A percentile compares a stretch with the other conserved stretches of the same genome.
These are phyloP conservation scores for Sebastolobus alascanus DNA, from an alignment of 2,797 vertebrate genomes.

Conservation along the genomic window DNA sequence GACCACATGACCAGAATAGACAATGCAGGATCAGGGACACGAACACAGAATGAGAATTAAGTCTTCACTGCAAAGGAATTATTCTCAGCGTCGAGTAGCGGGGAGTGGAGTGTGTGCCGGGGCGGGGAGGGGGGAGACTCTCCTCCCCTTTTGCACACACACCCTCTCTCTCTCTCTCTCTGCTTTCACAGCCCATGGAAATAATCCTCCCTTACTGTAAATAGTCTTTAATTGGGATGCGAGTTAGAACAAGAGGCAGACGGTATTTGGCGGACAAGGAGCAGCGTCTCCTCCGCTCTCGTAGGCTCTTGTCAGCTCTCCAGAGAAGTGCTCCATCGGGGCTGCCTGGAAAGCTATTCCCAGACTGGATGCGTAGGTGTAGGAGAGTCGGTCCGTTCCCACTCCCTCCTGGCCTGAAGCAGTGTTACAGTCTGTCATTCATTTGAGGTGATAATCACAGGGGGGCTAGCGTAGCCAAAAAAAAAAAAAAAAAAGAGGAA, in stretches of 20 bases:
- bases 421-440: slow-evolving; percentile 63
- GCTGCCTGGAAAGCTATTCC: slow-evolving; percentile 64
- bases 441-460: slow-evolving; percentile 61
- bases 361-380: slow-evolving; percentile 61
- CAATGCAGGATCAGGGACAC: slow-evolving; percentile 74
- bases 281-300: slow-evolving; percentile 50
- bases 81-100: slow-evolving; percentile 65
- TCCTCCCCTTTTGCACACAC: slow-evolving; percentile 53
- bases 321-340: slow-evolving; percentile 60
- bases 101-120: slow-evolving; percentile 33
- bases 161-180: slow-evolving; percentile 30
- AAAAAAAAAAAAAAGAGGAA: slow-evolving; percentile 2
- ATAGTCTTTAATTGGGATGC: slow-evolving; percentile 67
- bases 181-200: slow-evolving; percentile 48
- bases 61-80: slow-evolving; percentile 79
- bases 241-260: slow-evolving; percentile 61
- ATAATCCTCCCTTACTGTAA: slow-evolving; percentile 65
- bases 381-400: slow-evolving; percentile 56
- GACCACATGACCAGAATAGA: slow-evolving; percentile 78
- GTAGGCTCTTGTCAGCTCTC: slow-evolving; percentile 63
- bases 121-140: slow-evolving; percentile 25
- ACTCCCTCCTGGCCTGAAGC: slow-evolving; percentile 55
- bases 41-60: slow-evolving; percentile 81
- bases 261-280: slow-evolving; percentile 48
- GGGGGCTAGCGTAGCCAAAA: slow-evolving; percentile 32